Conservation (phyloP, 1,140 invertebrate species). For the Linepithema humile region DNA sequence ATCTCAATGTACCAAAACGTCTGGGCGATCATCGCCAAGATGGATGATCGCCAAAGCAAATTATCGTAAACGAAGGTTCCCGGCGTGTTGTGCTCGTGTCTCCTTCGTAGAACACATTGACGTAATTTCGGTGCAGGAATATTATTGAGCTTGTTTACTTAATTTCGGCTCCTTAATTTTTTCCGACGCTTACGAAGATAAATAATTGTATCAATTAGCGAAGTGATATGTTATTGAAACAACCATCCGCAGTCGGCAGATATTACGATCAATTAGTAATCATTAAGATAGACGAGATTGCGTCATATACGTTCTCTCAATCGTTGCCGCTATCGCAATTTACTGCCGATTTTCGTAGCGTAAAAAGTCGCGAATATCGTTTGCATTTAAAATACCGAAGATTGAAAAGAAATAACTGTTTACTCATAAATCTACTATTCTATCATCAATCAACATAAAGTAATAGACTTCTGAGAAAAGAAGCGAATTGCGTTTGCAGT, state of each 20-base stretch:
- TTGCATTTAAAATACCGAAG: conserved; percentile 5
- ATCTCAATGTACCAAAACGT: conserved; percentile 1
- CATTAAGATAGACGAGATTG: conserved; percentile 1
- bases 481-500: conserved; percentile 43
- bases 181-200: no score
- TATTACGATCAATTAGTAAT: background rate
- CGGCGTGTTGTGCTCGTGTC: no score
- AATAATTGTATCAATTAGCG: background rate
- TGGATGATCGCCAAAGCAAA: conserved; percentile 38
- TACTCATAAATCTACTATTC: conserved; percentile 18
- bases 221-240: background rate
- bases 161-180: no score
- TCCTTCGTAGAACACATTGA: no score
- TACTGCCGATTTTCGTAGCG: background rate
- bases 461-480: conserved; percentile 45
- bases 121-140: no score
- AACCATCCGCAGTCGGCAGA: background rate
- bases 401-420: conserved; percentile 14
- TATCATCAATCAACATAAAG: conserved; percentile 31
- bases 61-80: background rate
- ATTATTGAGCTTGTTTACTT: no score
- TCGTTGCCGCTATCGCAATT: background rate
- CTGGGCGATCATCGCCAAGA: conserved; percentile 18
- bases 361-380: background rate
- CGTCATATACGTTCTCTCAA: background rate